phyloP scores from a whole-genome alignment of 2,888 invertebrate genomes.

The Chloroclystis v-ata region DNA sequence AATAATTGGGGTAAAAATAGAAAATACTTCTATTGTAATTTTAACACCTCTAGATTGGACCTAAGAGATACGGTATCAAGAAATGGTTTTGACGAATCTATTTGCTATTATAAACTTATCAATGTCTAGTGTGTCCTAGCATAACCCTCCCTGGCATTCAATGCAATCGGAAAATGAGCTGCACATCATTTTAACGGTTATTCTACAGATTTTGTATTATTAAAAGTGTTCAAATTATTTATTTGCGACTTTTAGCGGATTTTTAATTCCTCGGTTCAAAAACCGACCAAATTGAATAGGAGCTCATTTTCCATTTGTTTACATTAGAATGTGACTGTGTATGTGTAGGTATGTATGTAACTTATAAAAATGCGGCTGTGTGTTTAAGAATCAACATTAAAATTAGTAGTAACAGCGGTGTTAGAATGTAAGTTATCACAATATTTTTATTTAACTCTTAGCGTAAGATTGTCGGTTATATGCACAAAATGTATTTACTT shows the following conservation, averaged over 20 bases:
- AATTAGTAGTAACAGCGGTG: constrained; percentile 8
- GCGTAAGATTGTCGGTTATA: background rate
- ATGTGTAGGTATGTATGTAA: constrained; percentile 16
- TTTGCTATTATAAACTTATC: background rate
- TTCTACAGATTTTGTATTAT: too few species aligned
- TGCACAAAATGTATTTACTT: constrained; percentile 9
- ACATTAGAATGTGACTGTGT: background rate
- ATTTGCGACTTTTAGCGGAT: too few species aligned
- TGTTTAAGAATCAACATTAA: constrained; percentile 15
- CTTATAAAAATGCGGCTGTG: constrained; percentile 20
- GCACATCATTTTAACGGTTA: background rate
- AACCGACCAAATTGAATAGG: background rate
- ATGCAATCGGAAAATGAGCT: background rate
- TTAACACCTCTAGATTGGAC: too few species aligned
- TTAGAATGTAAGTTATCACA: constrained; percentile 9
- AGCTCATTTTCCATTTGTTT: constrained; percentile 2
- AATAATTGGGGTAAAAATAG: too few species aligned
- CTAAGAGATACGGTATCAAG: too few species aligned
- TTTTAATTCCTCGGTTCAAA: background rate
- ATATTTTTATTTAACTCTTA: constrained; percentile 3
- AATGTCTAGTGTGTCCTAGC: background rate
- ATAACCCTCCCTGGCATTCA: background rate
- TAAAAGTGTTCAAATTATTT: too few species aligned
- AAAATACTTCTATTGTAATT: too few species aligned
- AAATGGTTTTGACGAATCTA: too few species aligned